Evolutionary conservation across 2,113 vertebrate genomes (phyloP), one percentile per base, ranked within the genome.

Genomic region (Leuciscus idus): DNA sequence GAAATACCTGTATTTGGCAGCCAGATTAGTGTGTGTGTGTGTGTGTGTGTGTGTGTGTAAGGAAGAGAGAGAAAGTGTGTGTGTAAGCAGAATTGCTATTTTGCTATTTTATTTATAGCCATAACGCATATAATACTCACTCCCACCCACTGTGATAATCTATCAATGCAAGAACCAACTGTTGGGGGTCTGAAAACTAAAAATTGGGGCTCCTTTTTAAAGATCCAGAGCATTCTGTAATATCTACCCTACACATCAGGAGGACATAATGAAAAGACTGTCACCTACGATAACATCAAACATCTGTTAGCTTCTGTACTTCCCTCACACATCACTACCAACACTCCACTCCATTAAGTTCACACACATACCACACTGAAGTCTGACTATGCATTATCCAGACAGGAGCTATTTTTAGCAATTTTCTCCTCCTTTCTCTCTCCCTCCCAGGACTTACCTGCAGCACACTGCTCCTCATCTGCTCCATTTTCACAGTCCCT

Each of bases 401-500:
- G 52, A 1, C 30, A 62, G 55, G 23, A n/a, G 6, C n/a, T 62
- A 5, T 13, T n/a, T 21, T 33, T 61, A 85, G 26, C 10, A 23
- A 36, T 39, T 61, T 77, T 21, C 43, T 33, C n/a, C 43, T 73
- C 33, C 36, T 11, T 48, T 36, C 64, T 15, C 50, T 33, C 30
- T 52, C 6, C 70, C 23, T 15, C 52, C 33, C 36, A 43, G 4
- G 33, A 21, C 66, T 55, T 39, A 99, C 98, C 95, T 89, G 96
- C 95, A n/a, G 95, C 94, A 59, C 98, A 99, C 88, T 96, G 96
- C 50, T 96, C 96, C 89, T 99, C 98, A 0, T 99, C 98, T 0
- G 95, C 93, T 21, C 98, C 97, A 0, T 95, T 98, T 91, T 98
- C 97, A 79, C 98, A 99, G 82, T 99, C 98, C 91, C 93, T 94